Base-by-base conservation (phyloP, 2,797 vertebrate species). In the Mastacembelus armatus region DNA sequence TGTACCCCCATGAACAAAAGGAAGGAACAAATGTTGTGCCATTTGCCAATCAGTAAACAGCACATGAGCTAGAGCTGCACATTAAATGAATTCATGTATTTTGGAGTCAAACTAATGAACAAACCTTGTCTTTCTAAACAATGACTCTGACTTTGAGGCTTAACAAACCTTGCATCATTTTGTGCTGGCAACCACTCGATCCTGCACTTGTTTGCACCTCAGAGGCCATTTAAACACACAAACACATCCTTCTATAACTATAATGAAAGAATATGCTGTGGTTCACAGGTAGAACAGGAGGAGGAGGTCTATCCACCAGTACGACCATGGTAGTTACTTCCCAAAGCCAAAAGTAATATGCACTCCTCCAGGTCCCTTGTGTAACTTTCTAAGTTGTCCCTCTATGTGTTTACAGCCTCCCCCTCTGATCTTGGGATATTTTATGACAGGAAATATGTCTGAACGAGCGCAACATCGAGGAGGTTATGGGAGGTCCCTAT, bases 361-460 rank as follows among this genome's bases (percentile, higher is more conserved):
- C 15, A 10, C 14, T 32, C 57, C 42, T 61, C 47, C 44, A 42
- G 26, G 42, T 59, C 44, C 18, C 39, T 56, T 30, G 40, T 33
- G 56, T 18, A 56, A 68, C 61, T 66, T 62, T 55, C 44, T 48
- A 47, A 67, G 44, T 44, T 58, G 60, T 71, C 65, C 64, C 60
- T 54, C 45, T 29, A 39, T 32, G 67, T 81, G 78, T 90, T 87
- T 87, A 87, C 77, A 69, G 55, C 65, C 81, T 76, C 81, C 69
- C 52, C 51, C 73, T 84, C 85, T 78, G 84, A 84, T 85, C 69
- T 73, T 19, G 33, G 74, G 72, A 81, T 66, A 76, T 73, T 92
- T 92, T 90, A 90, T 9, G 33, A 91, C 88, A 66, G 77, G 80
- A 88, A 85, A 84, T 78, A 56, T 66, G 77, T 83, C 74, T 59